phyloP scores from a whole-genome alignment of 2,888 invertebrate species.

The Eupithecia pulchellata region DNA sequence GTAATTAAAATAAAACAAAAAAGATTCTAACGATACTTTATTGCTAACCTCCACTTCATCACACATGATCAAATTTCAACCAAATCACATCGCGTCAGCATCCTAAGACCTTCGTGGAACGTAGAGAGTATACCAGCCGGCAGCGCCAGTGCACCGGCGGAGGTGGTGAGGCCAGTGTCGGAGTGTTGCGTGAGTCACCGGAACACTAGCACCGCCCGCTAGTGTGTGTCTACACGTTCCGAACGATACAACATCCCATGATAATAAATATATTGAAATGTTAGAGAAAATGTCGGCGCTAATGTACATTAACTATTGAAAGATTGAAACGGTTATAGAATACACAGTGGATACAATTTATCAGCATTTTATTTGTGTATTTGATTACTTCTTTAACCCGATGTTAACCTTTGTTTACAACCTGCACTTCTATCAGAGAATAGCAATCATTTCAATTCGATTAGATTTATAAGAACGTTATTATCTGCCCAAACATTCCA shows the following conservation, averaged over 20 bases:
- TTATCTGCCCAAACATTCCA: not conserved
- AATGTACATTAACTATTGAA: constrained; percentile 29
- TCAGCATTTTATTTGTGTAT: constrained; percentile 14
- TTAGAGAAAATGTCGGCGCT: constrained; percentile 29
- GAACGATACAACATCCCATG: constrained; percentile 50
- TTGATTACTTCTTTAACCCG: not conserved
- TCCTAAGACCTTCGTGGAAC: no score
- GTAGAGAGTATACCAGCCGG: no score
- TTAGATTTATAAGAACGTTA: not conserved
- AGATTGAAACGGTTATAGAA: constrained; percentile 19
- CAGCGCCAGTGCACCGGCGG: constrained; percentile 44
- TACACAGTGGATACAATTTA: constrained; percentile 18
- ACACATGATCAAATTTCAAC: constrained; percentile 45
- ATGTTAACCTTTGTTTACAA: constrained; percentile 23
- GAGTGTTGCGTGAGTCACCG: constrained; percentile 60
- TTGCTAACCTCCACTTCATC: constrained; percentile 67
- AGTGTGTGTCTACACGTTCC: constrained; percentile 13
- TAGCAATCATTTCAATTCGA: not conserved
- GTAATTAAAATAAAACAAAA: constrained; percentile 47
- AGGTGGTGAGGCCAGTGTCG: constrained; percentile 74
- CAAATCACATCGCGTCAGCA: not conserved
- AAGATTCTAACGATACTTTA: constrained; percentile 51
- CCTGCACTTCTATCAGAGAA: not conserved
- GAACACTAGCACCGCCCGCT: constrained; percentile 49
- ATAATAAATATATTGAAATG: constrained; percentile 9